phyloP scores from a whole-genome alignment of 2,113 vertebrate genomes.

The Oreocharis arfaki region DNA sequence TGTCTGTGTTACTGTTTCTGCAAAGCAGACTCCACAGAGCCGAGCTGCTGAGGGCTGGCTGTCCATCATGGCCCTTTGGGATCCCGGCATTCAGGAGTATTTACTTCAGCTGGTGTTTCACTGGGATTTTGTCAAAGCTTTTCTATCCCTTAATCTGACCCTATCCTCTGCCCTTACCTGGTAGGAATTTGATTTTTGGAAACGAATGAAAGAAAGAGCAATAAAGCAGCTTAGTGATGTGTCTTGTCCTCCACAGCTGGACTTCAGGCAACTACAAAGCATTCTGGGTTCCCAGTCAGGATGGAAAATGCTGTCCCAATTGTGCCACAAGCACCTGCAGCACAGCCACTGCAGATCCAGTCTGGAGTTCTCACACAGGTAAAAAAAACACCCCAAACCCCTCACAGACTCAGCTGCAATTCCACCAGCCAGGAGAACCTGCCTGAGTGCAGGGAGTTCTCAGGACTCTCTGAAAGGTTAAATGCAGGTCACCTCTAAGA shows the following conservation, averaged over 20 bases:
- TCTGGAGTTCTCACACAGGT: constrained; percentile 95
- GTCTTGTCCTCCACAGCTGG: constrained; percentile 67
- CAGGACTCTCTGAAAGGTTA: background rate
- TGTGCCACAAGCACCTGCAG: constrained; percentile 90
- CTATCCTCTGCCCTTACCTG: background rate
- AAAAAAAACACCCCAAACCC: background rate
- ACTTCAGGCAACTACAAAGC: constrained; percentile 89
- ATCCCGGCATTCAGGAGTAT: background rate
- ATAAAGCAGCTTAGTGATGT: background rate
- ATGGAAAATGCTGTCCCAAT: constrained; percentile 95
- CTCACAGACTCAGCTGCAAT: background rate
- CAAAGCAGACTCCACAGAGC: background rate
- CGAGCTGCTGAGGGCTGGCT: background rate
- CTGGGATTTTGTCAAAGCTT: background rate
- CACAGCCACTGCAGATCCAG: constrained; percentile 93
- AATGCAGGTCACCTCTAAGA: background rate
- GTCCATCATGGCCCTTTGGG: background rate
- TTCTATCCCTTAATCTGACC: background rate
- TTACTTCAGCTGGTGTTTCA: background rate
- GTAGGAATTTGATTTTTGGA: background rate
- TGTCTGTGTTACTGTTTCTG: background rate
- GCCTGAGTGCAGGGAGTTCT: background rate
- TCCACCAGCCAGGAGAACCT: background rate
- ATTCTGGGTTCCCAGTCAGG: constrained; percentile 91
- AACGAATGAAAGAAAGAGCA: background rate